Base-by-base conservation (phyloP, 1,140 invertebrate species). In the Aphidius gifuensis region DNA sequence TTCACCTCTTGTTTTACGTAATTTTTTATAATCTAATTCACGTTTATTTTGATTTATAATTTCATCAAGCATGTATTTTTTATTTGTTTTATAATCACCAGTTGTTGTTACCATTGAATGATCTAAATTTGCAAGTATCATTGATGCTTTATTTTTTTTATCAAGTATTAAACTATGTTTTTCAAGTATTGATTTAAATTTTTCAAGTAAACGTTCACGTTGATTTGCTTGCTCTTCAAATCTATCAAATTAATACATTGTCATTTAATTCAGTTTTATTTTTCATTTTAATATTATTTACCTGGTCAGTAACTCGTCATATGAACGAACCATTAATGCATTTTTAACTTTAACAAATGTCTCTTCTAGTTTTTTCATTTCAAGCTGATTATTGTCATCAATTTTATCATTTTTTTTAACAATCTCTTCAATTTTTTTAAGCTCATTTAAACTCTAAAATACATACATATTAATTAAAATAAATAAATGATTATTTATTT, bases 181-280 rank as follows among this genome's bases (percentile, higher is more conserved):
- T 8, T 76, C 69, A 59, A 80, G 73, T 46, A 80, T 84, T 45
- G 78, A 68, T 5, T 81, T 72, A 42, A 85, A 78, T 63, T 86
- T 79, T 42, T 75, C 74, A 49, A 77, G 67, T 40, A 88, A 70
- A 11, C 82, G 72, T 49, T 82, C 72, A 16, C 79, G 80, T 66
- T 87, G 84, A 53, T 78, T 80, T 11, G 73, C 67, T 70, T 87
- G 86, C 64, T 84, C 82, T 66, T 86, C 78, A 21, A 88, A 71
- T 67, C 86, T 87, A 60, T 39, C 9, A 46, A 64, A 45, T 53
- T n/a, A 64, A 59, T 42, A 7, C 16, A 21, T 38, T 32, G 4
- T 50, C n/a, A 47, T 16, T 58, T 32, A 45, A 9, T 11, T n/a
- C 9, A 38, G 0, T 11, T 7, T 61, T 11, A 54, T 42, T 7